phyloP scores from a whole-genome alignment of 2,113 vertebrate species.

The Otocyon megalotis region DNA sequence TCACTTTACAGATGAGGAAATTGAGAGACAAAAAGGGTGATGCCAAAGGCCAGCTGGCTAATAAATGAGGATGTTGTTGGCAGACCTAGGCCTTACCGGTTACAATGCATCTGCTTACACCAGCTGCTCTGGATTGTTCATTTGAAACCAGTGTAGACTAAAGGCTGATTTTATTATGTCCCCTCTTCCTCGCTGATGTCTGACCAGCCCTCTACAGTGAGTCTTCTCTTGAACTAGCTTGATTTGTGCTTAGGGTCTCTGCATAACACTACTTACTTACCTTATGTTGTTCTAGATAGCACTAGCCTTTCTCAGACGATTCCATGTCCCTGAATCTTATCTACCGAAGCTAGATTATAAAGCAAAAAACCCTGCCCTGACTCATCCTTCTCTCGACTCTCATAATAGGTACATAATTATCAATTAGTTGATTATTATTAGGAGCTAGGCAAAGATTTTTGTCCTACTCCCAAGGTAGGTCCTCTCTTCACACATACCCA shows the following conservation, averaged over 20 bases:
- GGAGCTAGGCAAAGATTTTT: slow-evolving; percentile 24
- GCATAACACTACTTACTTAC: not conserved
- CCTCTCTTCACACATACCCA: not conserved
- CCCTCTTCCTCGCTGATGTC: not conserved
- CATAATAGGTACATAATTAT: not conserved
- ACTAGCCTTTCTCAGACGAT: not conserved
- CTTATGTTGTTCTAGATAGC: not conserved
- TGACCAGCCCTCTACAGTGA: not conserved
- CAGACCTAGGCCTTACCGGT: not conserved
- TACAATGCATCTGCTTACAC: not conserved
- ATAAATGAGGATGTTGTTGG: not conserved
- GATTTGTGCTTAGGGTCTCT: not conserved
- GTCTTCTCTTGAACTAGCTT: not conserved
- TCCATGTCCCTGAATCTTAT: not conserved
- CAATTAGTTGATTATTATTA: not conserved
- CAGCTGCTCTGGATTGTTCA: not conserved
- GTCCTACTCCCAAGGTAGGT: not conserved
- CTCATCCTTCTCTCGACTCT: not conserved
- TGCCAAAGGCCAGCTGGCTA: not conserved
- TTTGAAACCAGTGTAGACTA: not conserved
- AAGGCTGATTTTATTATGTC: not conserved
- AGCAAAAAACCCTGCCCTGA: not conserved
- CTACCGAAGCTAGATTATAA: not conserved
- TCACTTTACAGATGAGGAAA: not conserved
- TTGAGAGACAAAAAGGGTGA: not conserved